Conservation (phyloP, 23 tunicate species). For the Trididemnum clinides region DNA sequence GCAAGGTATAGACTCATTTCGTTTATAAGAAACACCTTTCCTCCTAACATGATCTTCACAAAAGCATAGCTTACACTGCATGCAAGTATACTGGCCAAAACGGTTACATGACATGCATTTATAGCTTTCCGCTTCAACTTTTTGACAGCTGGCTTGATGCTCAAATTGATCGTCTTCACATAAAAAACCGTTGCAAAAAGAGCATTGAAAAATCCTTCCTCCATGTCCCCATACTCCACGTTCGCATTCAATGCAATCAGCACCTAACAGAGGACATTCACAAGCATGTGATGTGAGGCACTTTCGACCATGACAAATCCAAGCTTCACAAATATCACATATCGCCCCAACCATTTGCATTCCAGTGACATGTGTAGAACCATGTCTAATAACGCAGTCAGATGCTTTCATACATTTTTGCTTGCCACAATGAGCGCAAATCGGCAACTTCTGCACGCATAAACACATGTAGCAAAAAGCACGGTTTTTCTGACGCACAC, state of each 20-base stretch:
- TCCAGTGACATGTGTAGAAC: conserved; percentile 66
- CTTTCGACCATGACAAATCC: conserved; percentile 93
- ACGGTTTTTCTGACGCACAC: conserved; percentile 70
- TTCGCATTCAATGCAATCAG: conserved; percentile 76
- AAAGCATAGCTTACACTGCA: conserved; percentile 91
- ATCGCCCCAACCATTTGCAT: conserved; percentile 92
- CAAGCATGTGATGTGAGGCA: conserved; percentile 86
- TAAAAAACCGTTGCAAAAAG: conserved; percentile 71
- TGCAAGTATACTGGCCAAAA: conserved; percentile 85
- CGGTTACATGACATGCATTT: conserved; percentile 88
- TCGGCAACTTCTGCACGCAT: conserved; percentile 78
- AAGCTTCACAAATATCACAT: conserved; percentile 97
- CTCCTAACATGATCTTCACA: conserved; percentile 94
- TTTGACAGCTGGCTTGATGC: conserved; percentile 95
- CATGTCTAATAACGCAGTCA: conserved; percentile 80
- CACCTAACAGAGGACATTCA: conserved; percentile 90
- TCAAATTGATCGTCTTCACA: conserved; percentile 99
- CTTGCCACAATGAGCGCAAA: conserved; percentile 95
- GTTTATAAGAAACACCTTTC: conserved; percentile 87
- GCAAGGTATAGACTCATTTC: conserved; percentile 84
- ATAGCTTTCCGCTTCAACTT: conserved; percentile 75
- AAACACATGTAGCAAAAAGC: conserved; percentile 91
- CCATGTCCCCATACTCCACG: conserved; percentile 95
- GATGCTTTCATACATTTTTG: conserved; percentile 93
- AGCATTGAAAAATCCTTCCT: conserved; percentile 89